These are phyloP conservation scores for Drosophila triauraria DNA, from an alignment of 1,140 invertebrate species.

Conservation along the genomic window DNA sequence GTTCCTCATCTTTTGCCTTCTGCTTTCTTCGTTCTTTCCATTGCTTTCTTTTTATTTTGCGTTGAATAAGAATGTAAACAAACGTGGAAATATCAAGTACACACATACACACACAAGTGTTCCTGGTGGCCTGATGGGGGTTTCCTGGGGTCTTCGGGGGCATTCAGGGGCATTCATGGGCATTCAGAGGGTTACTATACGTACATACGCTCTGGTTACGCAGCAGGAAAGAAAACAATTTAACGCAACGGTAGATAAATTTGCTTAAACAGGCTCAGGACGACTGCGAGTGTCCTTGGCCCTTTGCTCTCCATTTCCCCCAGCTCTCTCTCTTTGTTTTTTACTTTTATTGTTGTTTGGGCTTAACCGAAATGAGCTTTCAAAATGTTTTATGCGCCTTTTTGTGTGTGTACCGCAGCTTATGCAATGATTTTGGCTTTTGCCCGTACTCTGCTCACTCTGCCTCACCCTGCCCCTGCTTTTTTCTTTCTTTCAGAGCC, in stretches of 20 bases:
- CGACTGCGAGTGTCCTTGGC: constrained; percentile 53
- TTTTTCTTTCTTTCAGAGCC: constrained; percentile 88
- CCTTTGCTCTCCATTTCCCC: constrained; percentile 4
- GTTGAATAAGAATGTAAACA: constrained; percentile 64
- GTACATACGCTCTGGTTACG: constrained; percentile 51
- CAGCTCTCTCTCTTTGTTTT: constrained; percentile 11
- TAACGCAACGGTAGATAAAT: constrained; percentile 70
- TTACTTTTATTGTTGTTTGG: constrained; percentile 56
- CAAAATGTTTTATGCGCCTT: constrained; percentile 61
- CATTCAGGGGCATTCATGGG: not conserved
- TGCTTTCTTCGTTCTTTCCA: constrained; percentile 1
- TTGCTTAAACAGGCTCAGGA: constrained; percentile 55
- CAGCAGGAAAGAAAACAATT: constrained; percentile 68
- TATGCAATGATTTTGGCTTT: constrained; percentile 38
- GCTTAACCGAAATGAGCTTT: constrained; percentile 63
- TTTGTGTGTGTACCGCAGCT: constrained; percentile 36
- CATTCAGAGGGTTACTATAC: constrained; percentile 10
- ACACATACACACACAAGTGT: constrained; percentile 12
- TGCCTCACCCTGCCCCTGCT: not conserved
- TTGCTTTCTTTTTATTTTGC: constrained; percentile 47
- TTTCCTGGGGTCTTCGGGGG: not conserved
- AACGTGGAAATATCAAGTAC: constrained; percentile 54
- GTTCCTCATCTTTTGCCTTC: constrained; percentile 3
- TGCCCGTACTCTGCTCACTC: not conserved
- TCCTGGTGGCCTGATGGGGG: not conserved